Conservation (phyloP, 2,888 invertebrate species). For the Harpalus rufipes region DNA sequence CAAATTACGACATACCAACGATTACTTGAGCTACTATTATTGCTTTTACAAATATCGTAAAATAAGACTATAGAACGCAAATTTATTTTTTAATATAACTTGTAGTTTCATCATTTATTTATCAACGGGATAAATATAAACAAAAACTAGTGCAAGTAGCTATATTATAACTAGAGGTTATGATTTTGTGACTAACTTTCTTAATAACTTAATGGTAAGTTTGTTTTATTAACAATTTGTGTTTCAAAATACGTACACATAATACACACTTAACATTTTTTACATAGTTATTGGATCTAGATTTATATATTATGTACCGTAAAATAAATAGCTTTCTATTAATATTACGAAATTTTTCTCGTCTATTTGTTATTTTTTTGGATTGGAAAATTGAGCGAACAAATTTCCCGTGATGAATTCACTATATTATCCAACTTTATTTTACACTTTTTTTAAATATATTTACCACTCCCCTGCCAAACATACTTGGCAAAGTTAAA, state of each 20-base stretch:
- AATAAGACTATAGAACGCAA: no score
- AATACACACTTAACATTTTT: no score
- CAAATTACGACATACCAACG: no score
- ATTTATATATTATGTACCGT: not conserved
- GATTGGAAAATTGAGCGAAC: not conserved
- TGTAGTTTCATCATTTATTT: no score
- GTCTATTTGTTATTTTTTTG: not conserved
- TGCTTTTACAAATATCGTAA: no score
- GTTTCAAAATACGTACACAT: no score
- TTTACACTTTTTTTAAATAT: not conserved
- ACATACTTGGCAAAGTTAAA: conserved; percentile 22
- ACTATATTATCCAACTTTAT: conserved; percentile 20
- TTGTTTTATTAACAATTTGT: not conserved
- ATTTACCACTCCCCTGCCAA: conserved; percentile 19
- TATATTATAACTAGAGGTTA: not conserved
- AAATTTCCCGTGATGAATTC: conserved; percentile 23
- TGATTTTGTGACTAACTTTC: not conserved
- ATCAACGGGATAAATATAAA: not conserved
- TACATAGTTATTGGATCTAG: no score
- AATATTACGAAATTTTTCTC: not conserved
- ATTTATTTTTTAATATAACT: no score
- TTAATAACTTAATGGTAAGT: not conserved
- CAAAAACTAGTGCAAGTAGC: not conserved
- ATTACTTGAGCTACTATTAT: no score
- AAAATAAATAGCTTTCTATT: not conserved